A percentile compares a stretch with the other conserved stretches of the same genome.
Conservation (phyloP, 2,113 vertebrate genomes). For the Thalassarche chlororhynchos region DNA sequence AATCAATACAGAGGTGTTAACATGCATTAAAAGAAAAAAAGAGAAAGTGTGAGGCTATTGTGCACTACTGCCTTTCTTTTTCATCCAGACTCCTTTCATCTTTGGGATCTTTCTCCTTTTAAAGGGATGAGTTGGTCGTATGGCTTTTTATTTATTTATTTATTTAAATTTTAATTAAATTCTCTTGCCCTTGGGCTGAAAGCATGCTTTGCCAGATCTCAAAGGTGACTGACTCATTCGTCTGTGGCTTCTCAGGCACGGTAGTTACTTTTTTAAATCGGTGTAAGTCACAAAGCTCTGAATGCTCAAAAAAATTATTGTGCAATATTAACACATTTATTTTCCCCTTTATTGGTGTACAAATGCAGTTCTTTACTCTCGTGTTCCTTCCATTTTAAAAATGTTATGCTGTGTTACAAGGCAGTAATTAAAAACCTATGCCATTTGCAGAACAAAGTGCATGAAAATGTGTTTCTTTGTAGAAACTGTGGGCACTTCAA, state of each 20-base stretch:
- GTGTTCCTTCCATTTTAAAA: not conserved
- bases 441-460: not conserved
- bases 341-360: not conserved
- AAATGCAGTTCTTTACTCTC: not conserved
- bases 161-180: not conserved
- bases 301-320: not conserved
- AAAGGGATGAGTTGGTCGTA: not conserved
- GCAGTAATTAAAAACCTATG: not conserved
- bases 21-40: not conserved
- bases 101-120: not conserved
- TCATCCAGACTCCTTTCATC: not conserved
- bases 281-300: not conserved
- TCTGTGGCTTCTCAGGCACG: not conserved
- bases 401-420: fast-evolving
- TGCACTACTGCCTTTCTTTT: not conserved
- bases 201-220: not conserved
- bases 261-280: not conserved
- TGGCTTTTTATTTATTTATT: not conserved
- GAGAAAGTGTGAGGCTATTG: not conserved
- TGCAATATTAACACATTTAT: not conserved
- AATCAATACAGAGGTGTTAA: not conserved
- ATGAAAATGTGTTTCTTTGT: not conserved
- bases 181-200: not conserved
- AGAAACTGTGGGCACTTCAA: not conserved
- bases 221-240: not conserved